A percentile compares a stretch with the other conserved stretches of the same genome.
Conservation (phyloP, 1,140 invertebrate genomes). For the Calephelis nemesis region DNA sequence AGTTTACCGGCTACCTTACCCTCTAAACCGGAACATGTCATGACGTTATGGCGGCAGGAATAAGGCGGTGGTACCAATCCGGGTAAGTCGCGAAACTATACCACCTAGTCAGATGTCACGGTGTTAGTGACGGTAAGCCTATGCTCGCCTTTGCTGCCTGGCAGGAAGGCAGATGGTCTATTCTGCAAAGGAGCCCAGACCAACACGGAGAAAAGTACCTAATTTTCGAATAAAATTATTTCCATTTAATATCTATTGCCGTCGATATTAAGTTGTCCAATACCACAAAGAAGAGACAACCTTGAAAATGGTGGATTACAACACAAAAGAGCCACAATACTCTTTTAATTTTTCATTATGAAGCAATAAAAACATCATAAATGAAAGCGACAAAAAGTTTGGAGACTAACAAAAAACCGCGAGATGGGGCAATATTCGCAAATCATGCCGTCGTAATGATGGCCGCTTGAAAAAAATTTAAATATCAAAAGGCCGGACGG, state of each 20-base stretch:
- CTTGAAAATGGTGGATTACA: constrained; percentile 62
- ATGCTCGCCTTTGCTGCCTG: no score
- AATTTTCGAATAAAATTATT: no score
- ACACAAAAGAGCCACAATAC: constrained; percentile 73
- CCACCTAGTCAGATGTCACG: no score
- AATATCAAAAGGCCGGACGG: constrained; percentile 78
- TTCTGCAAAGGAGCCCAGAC: no score
- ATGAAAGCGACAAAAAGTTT: constrained; percentile 75
- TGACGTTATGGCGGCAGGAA: no score
- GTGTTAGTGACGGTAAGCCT: no score
- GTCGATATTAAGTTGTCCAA: constrained; percentile 51
- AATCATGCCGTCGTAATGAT: constrained; percentile 74
- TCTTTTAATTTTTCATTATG: constrained; percentile 78
- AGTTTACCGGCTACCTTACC: no score
- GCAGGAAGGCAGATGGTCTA: no score
- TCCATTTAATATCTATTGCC: constrained; percentile 27
- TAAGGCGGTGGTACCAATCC: no score
- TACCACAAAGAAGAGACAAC: constrained; percentile 49
- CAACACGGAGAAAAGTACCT: no score
- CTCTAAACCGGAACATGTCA: no score
- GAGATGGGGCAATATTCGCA: constrained; percentile 72
- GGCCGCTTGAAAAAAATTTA: constrained; percentile 78
- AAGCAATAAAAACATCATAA: constrained; percentile 77
- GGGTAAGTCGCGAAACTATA: no score
- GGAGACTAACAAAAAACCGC: constrained; percentile 69